Conservation (phyloP, 2,888 invertebrate species). For the Troilus luridus region DNA sequence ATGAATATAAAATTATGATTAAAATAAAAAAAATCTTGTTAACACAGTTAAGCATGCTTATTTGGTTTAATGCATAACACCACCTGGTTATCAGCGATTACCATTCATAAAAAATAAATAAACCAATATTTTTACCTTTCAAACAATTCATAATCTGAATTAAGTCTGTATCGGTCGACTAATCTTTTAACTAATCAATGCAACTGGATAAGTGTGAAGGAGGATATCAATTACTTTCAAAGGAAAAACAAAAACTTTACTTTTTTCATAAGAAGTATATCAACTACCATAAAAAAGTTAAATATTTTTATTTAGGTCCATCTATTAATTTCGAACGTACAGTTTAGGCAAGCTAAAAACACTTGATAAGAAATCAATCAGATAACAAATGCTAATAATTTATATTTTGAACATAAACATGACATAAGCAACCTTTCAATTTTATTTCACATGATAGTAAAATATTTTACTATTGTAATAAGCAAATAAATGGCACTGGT, state of each 20-base stretch:
- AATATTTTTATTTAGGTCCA: conserved; percentile 31
- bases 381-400: conserved; percentile 24
- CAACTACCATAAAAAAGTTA: conserved; percentile 14
- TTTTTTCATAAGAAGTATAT: not conserved
- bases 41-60: too few species aligned
- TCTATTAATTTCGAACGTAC: conserved; percentile 15
- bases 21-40: too few species aligned
- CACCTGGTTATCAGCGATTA: too few species aligned
- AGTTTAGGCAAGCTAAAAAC: conserved; percentile 25
- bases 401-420: conserved; percentile 25
- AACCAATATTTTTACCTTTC: too few species aligned
- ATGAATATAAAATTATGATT: too few species aligned
- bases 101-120: too few species aligned
- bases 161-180: too few species aligned
- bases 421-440: conserved; percentile 20
- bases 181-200: too few species aligned
- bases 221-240: not conserved
- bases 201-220: not conserved
- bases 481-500: conserved; percentile 44
- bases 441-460: conserved; percentile 3
- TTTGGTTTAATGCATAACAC: too few species aligned
- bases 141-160: too few species aligned
- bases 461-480: conserved; percentile 1
- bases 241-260: not conserved
- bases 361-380: conserved; percentile 4